These are phyloP conservation scores for Campopleginae sp. DNA, from an alignment of 2,888 invertebrate species.

Conservation along the genomic window DNA sequence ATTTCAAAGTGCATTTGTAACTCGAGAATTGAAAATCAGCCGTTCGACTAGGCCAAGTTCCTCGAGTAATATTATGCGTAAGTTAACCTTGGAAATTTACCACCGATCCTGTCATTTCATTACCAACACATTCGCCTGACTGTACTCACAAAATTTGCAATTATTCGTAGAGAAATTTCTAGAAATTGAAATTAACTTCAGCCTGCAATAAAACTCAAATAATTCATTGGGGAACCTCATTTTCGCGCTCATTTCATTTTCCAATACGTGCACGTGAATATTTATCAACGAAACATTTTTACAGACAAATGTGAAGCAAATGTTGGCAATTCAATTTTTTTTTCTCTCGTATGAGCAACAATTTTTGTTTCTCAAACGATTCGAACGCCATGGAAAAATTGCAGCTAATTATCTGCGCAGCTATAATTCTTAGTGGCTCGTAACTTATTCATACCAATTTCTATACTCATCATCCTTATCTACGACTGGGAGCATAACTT, in stretches of 20 bases:
- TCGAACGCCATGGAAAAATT: not conserved
- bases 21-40: not conserved
- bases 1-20: not conserved
- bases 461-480: not conserved
- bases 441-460: not conserved
- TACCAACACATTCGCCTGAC: not conserved
- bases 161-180: not conserved
- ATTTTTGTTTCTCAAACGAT: not conserved
- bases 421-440: not conserved
- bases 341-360: not conserved
- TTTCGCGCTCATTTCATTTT: not conserved
- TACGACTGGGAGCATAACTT: not conserved
- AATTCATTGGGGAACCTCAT: not conserved
- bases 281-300: not conserved
- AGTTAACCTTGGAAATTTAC: conserved; percentile 10
- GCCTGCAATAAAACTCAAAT: not conserved
- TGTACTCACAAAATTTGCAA: not conserved
- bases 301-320: not conserved
- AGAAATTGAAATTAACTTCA: not conserved
- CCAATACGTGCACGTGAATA: not conserved
- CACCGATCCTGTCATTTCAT: not conserved
- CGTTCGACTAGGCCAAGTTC: not conserved
- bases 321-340: not conserved
- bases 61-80: not conserved
- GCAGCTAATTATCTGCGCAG: not conserved